Evolutionary conservation across 2,113 vertebrate species (phyloP).

Genomic region (Okapia johnstoni): DNA sequence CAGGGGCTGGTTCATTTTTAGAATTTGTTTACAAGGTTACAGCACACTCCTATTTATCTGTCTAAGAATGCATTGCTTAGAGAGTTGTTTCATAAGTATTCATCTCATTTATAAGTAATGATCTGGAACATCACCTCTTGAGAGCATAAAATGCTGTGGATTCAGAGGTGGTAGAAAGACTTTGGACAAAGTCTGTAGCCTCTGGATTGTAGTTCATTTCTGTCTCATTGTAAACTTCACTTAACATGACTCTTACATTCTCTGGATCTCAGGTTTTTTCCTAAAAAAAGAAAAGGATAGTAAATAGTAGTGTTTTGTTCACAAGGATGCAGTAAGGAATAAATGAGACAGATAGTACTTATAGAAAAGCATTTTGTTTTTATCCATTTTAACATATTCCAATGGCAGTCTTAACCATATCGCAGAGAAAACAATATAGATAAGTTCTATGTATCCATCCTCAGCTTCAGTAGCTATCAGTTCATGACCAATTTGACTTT

Average conservation of each 20-base stretch:
- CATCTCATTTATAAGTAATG: not conserved
- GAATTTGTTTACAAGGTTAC: not conserved
- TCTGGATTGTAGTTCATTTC: not conserved
- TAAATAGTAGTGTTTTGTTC: not conserved
- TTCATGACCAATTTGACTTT: not conserved
- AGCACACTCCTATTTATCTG: not conserved
- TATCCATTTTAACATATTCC: not conserved
- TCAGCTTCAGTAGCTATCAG: not conserved
- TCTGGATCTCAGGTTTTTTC: not conserved
- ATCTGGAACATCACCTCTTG: not conserved
- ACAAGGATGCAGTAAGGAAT: not conserved
- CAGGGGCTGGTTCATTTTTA: not conserved
- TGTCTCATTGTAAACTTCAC: not conserved
- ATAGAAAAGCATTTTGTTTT: not conserved
- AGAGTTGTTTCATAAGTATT: not conserved
- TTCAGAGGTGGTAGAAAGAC: not conserved
- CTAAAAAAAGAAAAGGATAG: not conserved
- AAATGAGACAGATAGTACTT: not conserved
- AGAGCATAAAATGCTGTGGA: not conserved
- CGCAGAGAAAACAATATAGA: not conserved
- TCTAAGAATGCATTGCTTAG: not conserved
- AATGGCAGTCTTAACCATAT: not conserved
- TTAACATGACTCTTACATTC: not conserved
- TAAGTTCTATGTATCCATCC: not conserved
- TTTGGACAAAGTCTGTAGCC: not conserved